Base-by-base conservation (phyloP, 2,113 vertebrate species). In the Himantopus leucocephalus region DNA sequence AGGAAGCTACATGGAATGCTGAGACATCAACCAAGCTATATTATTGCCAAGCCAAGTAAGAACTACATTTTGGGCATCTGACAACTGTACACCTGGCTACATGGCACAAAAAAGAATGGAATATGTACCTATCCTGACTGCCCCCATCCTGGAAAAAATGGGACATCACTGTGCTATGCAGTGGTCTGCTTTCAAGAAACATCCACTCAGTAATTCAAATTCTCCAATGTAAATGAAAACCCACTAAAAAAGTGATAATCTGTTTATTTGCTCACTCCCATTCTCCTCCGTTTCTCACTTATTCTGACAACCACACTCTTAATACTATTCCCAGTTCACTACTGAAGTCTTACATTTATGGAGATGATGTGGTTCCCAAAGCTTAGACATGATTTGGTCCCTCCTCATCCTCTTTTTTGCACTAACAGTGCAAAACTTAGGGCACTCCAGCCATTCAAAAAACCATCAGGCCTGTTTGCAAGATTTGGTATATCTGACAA, bases 371-470 rank as follows among this genome's bases (percentile, higher is more conserved):
- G 12, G 14, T 68, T 88, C 75, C 73, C 53, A 94, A 85, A 72
- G 53, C 22, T 88, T 77, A 55, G n/a, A 92, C 14, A 19, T 27
- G 35, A 50, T 66, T 90, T 84, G 50, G 35, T 53, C 39, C 39
- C 9, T 43, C 39, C 14, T 88, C n/a, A 73, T n/a, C 34, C 53
- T 32, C 9, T 12, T 80, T 66, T 62, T 60, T 14, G 4, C 70
- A 90, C 79, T 76, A 86, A 82, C 48, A 68, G 62, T 60, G 35
- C 78, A 94, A 95, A 94, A 93, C 75, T 59, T 73, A 19, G 29
- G 76, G 85, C 55, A 80, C 3, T 72, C 7, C 58, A 85, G 64
- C 43, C 92, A 89, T 34, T 85, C 30, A 58, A 55, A 96, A 90
- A 59, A 43, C 94, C 52, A 68, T 77, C 63, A 74, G 66, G 21